Conservation (phyloP, 2,888 invertebrate genomes). For the Agriotes lineatus region DNA sequence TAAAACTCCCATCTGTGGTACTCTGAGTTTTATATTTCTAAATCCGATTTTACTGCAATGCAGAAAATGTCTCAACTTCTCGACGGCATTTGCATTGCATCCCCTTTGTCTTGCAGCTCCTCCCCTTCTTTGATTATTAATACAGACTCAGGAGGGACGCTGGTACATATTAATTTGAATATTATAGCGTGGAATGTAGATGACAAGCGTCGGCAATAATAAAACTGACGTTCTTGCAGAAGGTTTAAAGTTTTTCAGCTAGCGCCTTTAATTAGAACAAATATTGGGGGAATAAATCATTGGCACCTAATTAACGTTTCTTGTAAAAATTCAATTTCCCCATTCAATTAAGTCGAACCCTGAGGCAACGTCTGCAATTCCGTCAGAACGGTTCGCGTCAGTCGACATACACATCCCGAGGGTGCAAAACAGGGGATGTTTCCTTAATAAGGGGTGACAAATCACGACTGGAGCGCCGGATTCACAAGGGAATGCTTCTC, state of each 20-base stretch:
- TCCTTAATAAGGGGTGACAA: slow-evolving; percentile 58
- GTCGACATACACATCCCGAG: slow-evolving; percentile 51
- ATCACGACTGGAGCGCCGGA: slow-evolving; percentile 53
- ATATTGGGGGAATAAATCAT: slow-evolving; percentile 9
- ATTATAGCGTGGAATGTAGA: too few relatives aligned
- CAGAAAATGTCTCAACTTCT: neutral
- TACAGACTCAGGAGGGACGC: neutral
- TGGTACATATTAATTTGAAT: neutral
- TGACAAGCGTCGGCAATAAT: too few relatives aligned
- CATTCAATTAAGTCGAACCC: slow-evolving; percentile 42
- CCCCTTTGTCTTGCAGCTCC: neutral
- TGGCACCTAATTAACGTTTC: slow-evolving; percentile 23
- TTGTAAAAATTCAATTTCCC: slow-evolving; percentile 31
- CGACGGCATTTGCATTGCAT: slow-evolving; percentile 4
- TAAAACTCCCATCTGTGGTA: slow-evolving; percentile 22
- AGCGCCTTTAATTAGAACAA: slow-evolving; percentile 6
- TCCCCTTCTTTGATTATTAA: slow-evolving; percentile 7
- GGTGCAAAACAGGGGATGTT: slow-evolving; percentile 52
- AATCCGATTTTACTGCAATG: neutral
- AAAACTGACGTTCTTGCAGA: too few relatives aligned
- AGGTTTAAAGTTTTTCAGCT: too few relatives aligned
- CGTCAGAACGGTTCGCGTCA: slow-evolving; percentile 46
- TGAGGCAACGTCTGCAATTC: slow-evolving; percentile 39
- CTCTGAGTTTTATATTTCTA: slow-evolving; percentile 2
- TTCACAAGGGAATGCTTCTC: slow-evolving; percentile 55